A percentile compares a stretch with the other conserved stretches of the same genome.
Evolutionary conservation across 2,888 invertebrate genomes (phyloP).

Genomic region (Molorchus minor): DNA sequence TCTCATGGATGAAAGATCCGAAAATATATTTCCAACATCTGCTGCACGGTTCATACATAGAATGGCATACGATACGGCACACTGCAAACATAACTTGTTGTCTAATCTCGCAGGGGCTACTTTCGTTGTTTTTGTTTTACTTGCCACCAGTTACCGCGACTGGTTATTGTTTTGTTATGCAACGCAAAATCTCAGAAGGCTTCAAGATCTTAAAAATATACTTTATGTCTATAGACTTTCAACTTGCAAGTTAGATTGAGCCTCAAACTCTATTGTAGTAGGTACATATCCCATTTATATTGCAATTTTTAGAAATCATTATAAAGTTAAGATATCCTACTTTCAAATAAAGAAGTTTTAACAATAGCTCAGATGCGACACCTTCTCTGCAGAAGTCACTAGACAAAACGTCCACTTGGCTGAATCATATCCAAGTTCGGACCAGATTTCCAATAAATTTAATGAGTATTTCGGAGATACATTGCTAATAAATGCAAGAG

Average conservation of each 20-base stretch:
- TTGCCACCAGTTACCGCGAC: slow-evolving; percentile 30
- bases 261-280: slow-evolving; percentile 8
- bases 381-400: too few species aligned
- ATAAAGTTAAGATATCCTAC: too few species aligned
- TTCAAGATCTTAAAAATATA: slow-evolving; percentile 37
- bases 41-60: slow-evolving; percentile 17
- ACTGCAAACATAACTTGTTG: slow-evolving; percentile 29
- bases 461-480: too few species aligned
- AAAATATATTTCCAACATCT: slow-evolving; percentile 34
- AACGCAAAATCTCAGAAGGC: slow-evolving; percentile 43
- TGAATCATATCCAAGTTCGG: too few species aligned
- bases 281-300: too few species aligned
- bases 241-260: slow-evolving; percentile 11
- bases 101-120: slow-evolving; percentile 26
- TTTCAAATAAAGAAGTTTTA: too few species aligned
- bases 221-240: slow-evolving; percentile 35
- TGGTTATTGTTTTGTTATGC: slow-evolving; percentile 43
- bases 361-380: too few species aligned
- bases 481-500: too few species aligned
- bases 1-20: slow-evolving; percentile 34
- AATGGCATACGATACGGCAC: slow-evolving; percentile 6
- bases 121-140: slow-evolving; percentile 25
- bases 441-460: too few species aligned
- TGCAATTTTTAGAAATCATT: too few species aligned
- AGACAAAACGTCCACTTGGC: too few species aligned